Evolutionary conservation across 2,113 vertebrate genomes (phyloP).

Genomic region (Numenius arquata): DNA sequence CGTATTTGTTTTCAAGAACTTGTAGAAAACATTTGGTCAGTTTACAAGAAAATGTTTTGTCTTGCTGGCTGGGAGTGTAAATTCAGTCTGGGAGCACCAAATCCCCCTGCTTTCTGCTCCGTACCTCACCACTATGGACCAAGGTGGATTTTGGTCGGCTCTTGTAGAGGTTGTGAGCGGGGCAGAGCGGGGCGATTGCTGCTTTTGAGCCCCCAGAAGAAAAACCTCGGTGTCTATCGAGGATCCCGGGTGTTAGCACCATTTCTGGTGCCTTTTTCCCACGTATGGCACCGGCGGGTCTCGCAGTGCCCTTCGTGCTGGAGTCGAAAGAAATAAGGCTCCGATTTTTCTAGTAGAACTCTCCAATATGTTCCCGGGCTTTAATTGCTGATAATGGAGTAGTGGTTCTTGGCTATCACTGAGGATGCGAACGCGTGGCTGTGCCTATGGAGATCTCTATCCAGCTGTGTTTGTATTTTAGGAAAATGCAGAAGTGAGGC

Average conservation of each 20-base stretch:
- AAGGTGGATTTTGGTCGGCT: not conserved
- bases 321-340: not conserved
- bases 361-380: not conserved
- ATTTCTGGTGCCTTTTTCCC: not conserved
- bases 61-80: not conserved
- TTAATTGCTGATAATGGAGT: not conserved
- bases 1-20: not conserved
- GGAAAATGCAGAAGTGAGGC: not conserved
- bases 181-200: not conserved
- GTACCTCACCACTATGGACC: accelerated
- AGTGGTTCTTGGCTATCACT: not conserved
- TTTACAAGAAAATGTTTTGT: not conserved
- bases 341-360: not conserved
- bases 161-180: accelerated
- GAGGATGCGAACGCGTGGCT: not conserved
- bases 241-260: not conserved
- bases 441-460: not conserved
- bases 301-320: not conserved
- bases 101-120: not conserved
- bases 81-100: not conserved
- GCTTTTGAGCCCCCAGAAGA: not conserved
- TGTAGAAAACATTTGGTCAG: not conserved
- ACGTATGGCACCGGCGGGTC: accelerated
- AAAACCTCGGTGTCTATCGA: accelerated
- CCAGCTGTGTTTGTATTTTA: not conserved